These are phyloP conservation scores for Linhomoeus sp. DNA, from an alignment of 2,888 invertebrate genomes.

Conservation along the genomic window DNA sequence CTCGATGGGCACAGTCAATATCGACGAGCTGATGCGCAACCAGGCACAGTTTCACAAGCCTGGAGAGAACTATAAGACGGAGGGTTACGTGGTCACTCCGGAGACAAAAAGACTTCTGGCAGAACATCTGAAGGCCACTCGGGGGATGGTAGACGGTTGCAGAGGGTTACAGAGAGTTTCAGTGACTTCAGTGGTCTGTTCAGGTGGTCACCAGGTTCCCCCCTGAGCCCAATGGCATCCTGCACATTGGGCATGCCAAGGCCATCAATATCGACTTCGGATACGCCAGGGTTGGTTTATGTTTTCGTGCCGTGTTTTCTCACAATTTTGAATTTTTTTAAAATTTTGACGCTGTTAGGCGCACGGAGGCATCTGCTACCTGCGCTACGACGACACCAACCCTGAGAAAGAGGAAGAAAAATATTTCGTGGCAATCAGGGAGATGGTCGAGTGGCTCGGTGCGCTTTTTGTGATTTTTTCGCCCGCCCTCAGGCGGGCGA, in stretches of 20 bases:
- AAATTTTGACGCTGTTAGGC: no score
- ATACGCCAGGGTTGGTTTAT: no score
- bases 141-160: no score
- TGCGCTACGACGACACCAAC: slow-evolving; percentile 96
- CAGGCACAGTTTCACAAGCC: slow-evolving; percentile 83
- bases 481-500: no score
- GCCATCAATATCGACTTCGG: slow-evolving; percentile 99
- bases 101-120: slow-evolving; percentile 61
- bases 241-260: slow-evolving; percentile 98
- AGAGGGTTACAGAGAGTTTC: no score
- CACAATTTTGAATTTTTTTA: no score
- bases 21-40: slow-evolving; percentile 35
- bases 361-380: slow-evolving; percentile 59
- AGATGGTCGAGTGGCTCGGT: slow-evolving; percentile 94
- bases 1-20: no score
- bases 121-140: slow-evolving; percentile 63
- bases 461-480: no score
- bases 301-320: no score
- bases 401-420: slow-evolving; percentile 98
- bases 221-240: slow-evolving; percentile 95
- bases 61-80: slow-evolving; percentile 87
- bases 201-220: slow-evolving; percentile 84
- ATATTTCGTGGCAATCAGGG: slow-evolving; percentile 77
- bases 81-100: slow-evolving; percentile 78
- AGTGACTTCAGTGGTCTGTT: no score